Conservation (phyloP, 2,113 vertebrate species). For the Tachycineta bicolor region DNA sequence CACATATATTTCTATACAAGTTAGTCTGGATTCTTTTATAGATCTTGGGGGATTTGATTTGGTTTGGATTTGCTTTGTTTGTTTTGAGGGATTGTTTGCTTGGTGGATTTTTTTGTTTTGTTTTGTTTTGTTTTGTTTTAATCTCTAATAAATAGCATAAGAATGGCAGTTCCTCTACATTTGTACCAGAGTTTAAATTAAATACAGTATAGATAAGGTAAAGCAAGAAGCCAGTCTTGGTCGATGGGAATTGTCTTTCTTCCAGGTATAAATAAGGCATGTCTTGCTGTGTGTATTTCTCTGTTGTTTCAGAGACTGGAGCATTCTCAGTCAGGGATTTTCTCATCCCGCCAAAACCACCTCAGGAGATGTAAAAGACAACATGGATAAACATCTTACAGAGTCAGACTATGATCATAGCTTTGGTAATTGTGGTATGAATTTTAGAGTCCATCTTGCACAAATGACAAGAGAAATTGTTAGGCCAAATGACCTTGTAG, state of each 20-base stretch:
- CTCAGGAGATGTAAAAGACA: background rate
- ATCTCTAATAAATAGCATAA: background rate
- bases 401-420: background rate
- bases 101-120: background rate
- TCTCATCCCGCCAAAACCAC: background rate
- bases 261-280: background rate
- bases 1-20: background rate
- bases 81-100: background rate
- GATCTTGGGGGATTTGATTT: background rate
- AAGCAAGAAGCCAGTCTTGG: background rate
- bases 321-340: background rate
- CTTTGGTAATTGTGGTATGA: background rate
- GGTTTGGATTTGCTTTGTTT: background rate
- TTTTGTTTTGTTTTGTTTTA: background rate
- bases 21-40: accelerated
- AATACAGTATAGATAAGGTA: background rate
- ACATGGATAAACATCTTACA: background rate
- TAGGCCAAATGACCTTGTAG: background rate
- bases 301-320: background rate
- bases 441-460: background rate
- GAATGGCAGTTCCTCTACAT: background rate
- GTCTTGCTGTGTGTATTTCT: background rate
- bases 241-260: background rate
- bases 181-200: background rate
- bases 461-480: background rate